Evolutionary conservation across 2,113 vertebrate genomes (phyloP), one percentile per base, ranked within the genome.

Genomic region (Antigone vipio): DNA sequence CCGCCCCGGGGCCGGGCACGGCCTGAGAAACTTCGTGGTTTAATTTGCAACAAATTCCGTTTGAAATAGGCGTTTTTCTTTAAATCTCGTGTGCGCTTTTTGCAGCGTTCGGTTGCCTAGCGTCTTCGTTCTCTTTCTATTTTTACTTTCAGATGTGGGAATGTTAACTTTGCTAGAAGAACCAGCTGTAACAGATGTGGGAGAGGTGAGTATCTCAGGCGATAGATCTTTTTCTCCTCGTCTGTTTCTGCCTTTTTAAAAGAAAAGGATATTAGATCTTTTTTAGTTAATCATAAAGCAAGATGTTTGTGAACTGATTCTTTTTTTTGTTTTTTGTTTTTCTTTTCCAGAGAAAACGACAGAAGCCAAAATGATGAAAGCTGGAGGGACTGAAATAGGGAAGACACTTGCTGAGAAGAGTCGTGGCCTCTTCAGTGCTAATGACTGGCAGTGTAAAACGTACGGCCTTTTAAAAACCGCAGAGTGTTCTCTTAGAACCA

Each of bases 401-500:
- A 99, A 99, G 98, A 99, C 99, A 4, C 98, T 99, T 30, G 99
- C 99, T 15, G 99, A 99, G 94, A 99, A 99, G 96, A 99, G 99
- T 75, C 98, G 99, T 71, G 99, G 99, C 71, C 99, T 99, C 44
- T 99, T 99, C 97, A 99, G 99, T 82, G 99, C 99, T 30, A 99
- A 99, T 63, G 99, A 99, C 91, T 99, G 99, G 99, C 99, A 99
- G 66, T 99, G 99, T 96, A 99, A 99, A 98, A 99, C 99, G 99
- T 99, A 98, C 3, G 98, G 96, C 12, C 23, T 23, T 60, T 10
- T 16, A 15, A 14, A 83, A 53, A 35, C 6, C 5, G 5, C 44
- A 21, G 42, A 13, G 29, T 2, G 7, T 22, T 30, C 32, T 11
- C 17, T 9, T 5, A 5, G 9, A 30, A 23, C 30, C 38, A 10